Evolutionary conservation across 2,113 vertebrate genomes (phyloP).

Genomic region (Gasterosteus nipponicus): DNA sequence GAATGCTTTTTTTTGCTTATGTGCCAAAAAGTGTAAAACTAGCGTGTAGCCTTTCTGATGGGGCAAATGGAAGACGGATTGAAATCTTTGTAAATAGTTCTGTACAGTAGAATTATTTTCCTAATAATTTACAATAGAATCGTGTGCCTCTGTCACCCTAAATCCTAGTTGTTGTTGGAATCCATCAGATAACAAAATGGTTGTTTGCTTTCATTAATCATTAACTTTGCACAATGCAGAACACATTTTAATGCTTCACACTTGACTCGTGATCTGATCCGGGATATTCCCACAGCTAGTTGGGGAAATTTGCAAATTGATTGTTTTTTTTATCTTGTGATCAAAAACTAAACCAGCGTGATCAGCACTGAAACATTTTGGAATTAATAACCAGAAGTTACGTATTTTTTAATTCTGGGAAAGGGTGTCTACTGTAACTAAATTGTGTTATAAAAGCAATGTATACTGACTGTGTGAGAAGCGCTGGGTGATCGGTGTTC

Average conservation of each 20-base stretch:
- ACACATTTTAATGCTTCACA: neutral
- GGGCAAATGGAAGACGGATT: neutral
- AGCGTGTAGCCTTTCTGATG: neutral
- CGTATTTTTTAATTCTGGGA: neutral
- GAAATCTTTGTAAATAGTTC: neutral
- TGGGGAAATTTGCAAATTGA: neutral
- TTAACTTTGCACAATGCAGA: conserved; percentile 1
- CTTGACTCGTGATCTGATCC: neutral
- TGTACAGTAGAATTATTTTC: neutral
- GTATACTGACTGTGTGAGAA: conserved; percentile 96
- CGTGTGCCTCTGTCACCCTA: neutral
- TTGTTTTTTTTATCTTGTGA: neutral
- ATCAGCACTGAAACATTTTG: neutral
- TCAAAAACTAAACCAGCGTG: neutral
- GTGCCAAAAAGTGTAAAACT: neutral
- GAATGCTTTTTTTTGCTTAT: neutral
- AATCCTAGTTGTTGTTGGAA: neutral
- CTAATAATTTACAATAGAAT: neutral
- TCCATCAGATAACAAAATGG: conserved; percentile 5
- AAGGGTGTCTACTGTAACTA: neutral
- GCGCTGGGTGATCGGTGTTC: conserved; percentile 97
- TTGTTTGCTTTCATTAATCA: conserved; percentile 14
- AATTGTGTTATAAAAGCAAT: neutral
- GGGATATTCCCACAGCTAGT: neutral
- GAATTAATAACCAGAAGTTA: neutral